phyloP scores from a whole-genome alignment of 2,113 vertebrate genomes.

The Anguilla rostrata region DNA sequence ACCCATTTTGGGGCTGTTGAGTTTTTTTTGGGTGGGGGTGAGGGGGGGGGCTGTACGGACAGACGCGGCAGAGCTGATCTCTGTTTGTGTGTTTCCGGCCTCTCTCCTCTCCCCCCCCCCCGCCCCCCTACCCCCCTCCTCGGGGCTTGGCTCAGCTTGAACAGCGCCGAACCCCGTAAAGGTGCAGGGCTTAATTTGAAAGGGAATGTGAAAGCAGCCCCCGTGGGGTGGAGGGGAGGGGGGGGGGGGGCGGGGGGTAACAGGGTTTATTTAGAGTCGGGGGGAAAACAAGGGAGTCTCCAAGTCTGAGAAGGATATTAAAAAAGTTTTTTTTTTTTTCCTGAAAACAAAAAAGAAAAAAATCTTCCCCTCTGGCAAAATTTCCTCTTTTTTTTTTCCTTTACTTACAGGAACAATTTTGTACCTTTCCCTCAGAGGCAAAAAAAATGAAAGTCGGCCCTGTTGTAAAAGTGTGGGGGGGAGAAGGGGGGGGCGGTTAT shows the following conservation, averaged over 20 bases:
- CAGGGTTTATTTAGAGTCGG: constrained; percentile 66
- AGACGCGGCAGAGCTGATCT: constrained; percentile 64
- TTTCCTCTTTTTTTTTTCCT: constrained; percentile 26
- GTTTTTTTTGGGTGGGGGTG: constrained; percentile 62
- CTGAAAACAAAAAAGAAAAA: constrained; percentile 28
- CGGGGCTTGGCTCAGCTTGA: constrained; percentile 36
- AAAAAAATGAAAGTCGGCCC: neutral
- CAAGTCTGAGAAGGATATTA: constrained; percentile 78
- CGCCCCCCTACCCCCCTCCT: constrained; percentile 13
- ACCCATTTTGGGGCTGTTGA: constrained; percentile 71
- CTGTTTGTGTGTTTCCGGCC: too few relatives aligned
- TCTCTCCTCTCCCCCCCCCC: too few relatives aligned
- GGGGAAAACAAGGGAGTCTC: constrained; percentile 62
- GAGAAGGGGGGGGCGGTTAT: neutral
- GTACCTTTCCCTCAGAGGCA: constrained; percentile 61
- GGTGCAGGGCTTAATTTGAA: constrained; percentile 68
- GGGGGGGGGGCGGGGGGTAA: neutral
- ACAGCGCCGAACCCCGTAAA: constrained; percentile 51
- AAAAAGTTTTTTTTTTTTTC: constrained; percentile 57
- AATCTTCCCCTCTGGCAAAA: constrained; percentile 54
- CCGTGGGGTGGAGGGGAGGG: constrained; percentile 58
- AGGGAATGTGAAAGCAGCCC: constrained; percentile 64
- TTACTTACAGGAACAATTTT: constrained; percentile 65
- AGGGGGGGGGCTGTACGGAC: constrained; percentile 54
- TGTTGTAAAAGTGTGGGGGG: constrained; percentile 12